Conservation (phyloP, 2,888 invertebrate species). For the Ceramica pisi region DNA sequence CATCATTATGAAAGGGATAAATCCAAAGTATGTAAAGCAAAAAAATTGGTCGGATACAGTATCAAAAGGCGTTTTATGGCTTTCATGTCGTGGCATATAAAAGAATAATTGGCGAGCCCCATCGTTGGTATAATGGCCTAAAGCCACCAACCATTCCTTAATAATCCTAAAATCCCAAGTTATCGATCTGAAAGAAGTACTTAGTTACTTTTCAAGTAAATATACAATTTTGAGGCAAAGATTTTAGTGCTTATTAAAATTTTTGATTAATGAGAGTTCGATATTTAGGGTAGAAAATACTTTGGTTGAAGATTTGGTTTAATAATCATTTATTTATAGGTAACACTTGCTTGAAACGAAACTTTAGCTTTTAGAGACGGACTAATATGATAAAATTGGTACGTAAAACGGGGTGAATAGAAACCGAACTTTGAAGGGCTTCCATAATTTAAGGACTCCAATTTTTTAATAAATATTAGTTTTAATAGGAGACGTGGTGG, state of each 20-base stretch:
- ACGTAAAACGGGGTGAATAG: too few relatives aligned
- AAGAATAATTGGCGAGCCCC: constrained; percentile 41
- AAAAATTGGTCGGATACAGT: constrained; percentile 24
- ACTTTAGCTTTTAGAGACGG: neutral
- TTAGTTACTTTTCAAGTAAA: constrained; percentile 20
- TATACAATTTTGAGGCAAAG: constrained; percentile 6
- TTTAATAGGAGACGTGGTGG: too few relatives aligned
- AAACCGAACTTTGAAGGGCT: too few relatives aligned
- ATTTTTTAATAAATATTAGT: too few relatives aligned
- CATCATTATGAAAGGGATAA: neutral
- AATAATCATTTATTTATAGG: neutral
- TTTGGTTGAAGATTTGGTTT: neutral
- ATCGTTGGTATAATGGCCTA: constrained; percentile 28
- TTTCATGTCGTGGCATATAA: constrained; percentile 38
- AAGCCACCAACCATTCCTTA: constrained; percentile 24
- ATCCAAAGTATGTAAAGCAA: neutral
- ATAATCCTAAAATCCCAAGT: constrained; percentile 41
- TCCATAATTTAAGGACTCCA: too few relatives aligned
- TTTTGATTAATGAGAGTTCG: constrained; percentile 24
- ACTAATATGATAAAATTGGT: too few relatives aligned
- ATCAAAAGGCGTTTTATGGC: constrained; percentile 48
- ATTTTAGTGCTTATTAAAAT: constrained; percentile 28
- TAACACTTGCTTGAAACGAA: neutral
- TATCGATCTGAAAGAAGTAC: constrained; percentile 22
- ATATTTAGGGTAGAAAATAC: constrained; percentile 18